Conservation (phyloP, 2,888 invertebrate genomes). For the Sinopyrophorus schimmeli region DNA sequence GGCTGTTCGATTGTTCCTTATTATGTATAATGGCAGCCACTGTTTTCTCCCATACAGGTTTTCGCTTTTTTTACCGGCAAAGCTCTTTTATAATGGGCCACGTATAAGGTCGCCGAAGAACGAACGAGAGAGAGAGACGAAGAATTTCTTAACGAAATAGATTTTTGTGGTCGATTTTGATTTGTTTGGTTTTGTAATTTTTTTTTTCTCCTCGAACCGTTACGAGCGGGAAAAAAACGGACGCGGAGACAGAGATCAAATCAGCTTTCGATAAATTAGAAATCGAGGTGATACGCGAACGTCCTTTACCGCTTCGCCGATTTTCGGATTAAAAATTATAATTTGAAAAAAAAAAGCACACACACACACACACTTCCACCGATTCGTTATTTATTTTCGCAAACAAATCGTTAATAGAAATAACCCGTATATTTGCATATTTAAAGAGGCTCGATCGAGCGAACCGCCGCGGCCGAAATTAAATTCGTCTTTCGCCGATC, state of each 20-base stretch:
- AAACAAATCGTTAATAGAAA: too few species aligned
- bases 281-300: slow-evolving; percentile 1
- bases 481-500: too few species aligned
- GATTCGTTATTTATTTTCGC: too few species aligned
- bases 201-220: too few species aligned
- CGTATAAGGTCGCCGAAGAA: slow-evolving; percentile 28
- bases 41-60: slow-evolving; percentile 26
- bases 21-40: slow-evolving; percentile 31
- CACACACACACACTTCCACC: too few species aligned
- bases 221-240: slow-evolving; percentile 6
- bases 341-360: neutral
- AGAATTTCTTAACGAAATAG: slow-evolving; percentile 21
- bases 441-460: too few species aligned
- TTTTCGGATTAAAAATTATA: neutral
- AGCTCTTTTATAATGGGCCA: slow-evolving; percentile 23
- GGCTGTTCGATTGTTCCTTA: slow-evolving; percentile 31
- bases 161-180: slow-evolving; percentile 23
- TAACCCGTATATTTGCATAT: too few species aligned
- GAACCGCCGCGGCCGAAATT: too few species aligned
- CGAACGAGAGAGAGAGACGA: too few species aligned
- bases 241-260: neutral
- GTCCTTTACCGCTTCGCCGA: neutral
- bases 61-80: slow-evolving; percentile 17
- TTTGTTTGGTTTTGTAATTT: slow-evolving; percentile 10
- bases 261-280: slow-evolving; percentile 1